phyloP scores from a whole-genome alignment of 2,888 invertebrate genomes.

The Atethmia centrago region DNA sequence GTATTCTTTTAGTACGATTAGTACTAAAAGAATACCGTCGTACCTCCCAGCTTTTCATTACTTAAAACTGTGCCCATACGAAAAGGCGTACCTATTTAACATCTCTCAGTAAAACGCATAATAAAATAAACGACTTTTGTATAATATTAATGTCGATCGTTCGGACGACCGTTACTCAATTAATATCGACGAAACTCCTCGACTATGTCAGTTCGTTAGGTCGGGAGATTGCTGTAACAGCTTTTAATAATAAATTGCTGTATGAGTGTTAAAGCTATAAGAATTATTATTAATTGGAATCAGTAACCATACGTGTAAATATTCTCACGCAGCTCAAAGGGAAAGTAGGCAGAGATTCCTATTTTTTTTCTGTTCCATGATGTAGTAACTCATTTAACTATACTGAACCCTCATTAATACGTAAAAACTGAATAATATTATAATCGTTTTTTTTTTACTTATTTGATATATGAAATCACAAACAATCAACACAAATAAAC shows the following conservation, averaged over 20 bases:
- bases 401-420: background rate
- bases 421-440: background rate
- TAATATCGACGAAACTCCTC: constrained; percentile 47
- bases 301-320: background rate
- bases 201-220: constrained; percentile 45
- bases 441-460: background rate
- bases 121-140: constrained; percentile 25
- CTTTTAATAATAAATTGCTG: constrained; percentile 15
- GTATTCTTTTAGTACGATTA: too few species aligned
- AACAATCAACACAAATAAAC: background rate
- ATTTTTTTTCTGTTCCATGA: background rate
- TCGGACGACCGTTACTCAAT: constrained; percentile 56
- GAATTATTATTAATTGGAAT: constrained; percentile 2
- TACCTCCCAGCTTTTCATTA: too few species aligned
- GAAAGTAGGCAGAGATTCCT: background rate
- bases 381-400: background rate
- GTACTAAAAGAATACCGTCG: background rate
- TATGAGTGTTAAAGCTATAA: background rate
- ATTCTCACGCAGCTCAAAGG: background rate
- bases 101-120: constrained; percentile 3
- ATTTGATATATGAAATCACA: background rate
- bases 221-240: constrained; percentile 12
- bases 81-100: background rate
- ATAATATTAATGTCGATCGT: constrained; percentile 34
- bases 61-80: background rate